These are phyloP conservation scores for Ptiloglossa arizonensis DNA, from an alignment of 1,140 invertebrate species.

Conservation along the genomic window DNA sequence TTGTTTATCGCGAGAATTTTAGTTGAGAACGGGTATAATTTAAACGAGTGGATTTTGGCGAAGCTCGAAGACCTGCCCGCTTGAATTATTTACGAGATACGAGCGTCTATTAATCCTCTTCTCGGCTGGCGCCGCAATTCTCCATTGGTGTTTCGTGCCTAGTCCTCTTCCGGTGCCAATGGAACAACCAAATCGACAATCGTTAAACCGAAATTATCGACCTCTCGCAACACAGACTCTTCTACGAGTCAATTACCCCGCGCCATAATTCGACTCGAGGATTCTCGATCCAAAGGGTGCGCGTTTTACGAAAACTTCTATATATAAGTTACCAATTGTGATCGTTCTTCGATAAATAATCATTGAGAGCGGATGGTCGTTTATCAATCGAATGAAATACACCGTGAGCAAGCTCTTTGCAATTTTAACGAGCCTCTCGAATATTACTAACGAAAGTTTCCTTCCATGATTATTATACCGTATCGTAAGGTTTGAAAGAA, in stretches of 20 bases:
- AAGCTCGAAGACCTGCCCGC: neutral
- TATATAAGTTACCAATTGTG: no score
- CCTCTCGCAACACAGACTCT: constrained; percentile 40
- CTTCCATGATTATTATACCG: no score
- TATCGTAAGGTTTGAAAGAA: no score
- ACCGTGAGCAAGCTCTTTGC: no score
- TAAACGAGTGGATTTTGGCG: constrained; percentile 9
- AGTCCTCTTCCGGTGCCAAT: neutral
- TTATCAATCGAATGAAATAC: no score
- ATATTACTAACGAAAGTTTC: no score
- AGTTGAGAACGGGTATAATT: neutral
- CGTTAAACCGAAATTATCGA: constrained; percentile 43
- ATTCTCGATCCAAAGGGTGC: no score
- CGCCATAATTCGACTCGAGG: no score
- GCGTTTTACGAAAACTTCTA: no score
- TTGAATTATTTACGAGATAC: constrained; percentile 21
- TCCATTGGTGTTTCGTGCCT: neutral
- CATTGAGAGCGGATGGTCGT: no score
- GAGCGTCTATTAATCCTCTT: constrained; percentile 16
- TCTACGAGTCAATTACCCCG: neutral
- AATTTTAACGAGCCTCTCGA: no score
- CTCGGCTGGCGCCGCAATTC: neutral
- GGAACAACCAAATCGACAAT: constrained; percentile 30
- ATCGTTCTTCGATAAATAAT: no score
- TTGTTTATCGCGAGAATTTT: constrained; percentile 5